Base-by-base conservation (phyloP, 2,113 vertebrate genomes). In the Alectura lathami region DNA sequence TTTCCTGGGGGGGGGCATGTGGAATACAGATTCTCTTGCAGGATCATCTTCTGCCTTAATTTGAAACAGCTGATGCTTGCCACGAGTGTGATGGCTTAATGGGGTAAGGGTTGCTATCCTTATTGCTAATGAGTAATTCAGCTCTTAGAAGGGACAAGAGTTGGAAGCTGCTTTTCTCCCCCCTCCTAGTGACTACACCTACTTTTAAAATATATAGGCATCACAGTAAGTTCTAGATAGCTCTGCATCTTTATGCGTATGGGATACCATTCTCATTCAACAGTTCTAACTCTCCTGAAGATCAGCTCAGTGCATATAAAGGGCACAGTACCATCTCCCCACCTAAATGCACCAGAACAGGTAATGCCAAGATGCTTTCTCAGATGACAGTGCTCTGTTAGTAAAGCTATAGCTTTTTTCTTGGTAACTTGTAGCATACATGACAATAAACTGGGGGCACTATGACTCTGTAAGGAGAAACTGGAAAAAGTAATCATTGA, bases 71-170 rank as follows among this genome's bases (percentile, higher is more conserved):
- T 93, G 76, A 26, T 91, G 68, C 75, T 80, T 83, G 40, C 43
- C 59, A 29, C 50, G 34, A 23, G 14, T 14, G 20, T 38, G 32
- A 86, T 54, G 68, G 76, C 68, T 88, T 72, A 93, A 81, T 60
- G 62, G 36, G 64, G 70, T 12, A 91, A 83, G 54, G 27, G 45
- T 66, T 91, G 20, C 36, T n/a, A 77, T 77, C 54, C 40, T 81
- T 83, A 96, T 78, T 88, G 18, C 34, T 92, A 91, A 83, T 74
- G 36, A 93, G 48, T 87, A 91, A 83, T 66, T 88, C 88, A 96
- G 38, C 17, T 38, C 27, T 87, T 59, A 34, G 72, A 86, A 74
- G 27, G 27, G 36, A 73, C 21, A 48, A 34, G 36, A 34, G 24
- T 63, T 78, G 51, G 60, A 78, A 72, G 68, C 68, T 78, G 57